Evolutionary conservation across 2,888 invertebrate species (phyloP).

Genomic region (Erebia epiphron): DNA sequence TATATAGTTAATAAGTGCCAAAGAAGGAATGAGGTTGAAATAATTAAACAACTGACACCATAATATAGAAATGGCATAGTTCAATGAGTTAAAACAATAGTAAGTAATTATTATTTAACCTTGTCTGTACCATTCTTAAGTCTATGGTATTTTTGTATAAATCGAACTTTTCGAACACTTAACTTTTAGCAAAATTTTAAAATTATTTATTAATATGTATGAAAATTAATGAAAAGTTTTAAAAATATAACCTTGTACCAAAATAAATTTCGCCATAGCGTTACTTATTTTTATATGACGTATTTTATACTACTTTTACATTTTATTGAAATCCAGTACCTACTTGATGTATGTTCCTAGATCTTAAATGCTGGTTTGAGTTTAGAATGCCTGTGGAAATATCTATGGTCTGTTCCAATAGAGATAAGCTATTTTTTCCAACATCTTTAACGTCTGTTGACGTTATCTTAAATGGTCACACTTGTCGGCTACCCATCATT

Average conservation of each 20-base stretch:
- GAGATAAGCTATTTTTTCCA: too few relatives aligned
- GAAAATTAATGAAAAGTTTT: too few relatives aligned
- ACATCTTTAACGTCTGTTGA: too few relatives aligned
- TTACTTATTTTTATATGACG: conserved; percentile 18
- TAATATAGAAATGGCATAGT: too few relatives aligned
- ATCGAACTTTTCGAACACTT: background rate
- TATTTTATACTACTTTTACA: conserved; percentile 18
- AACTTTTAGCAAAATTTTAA: too few relatives aligned
- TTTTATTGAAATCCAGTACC: background rate
- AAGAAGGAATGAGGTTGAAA: background rate
- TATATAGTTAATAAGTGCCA: conserved; percentile 11
- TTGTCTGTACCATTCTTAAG: background rate
- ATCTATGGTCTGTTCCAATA: too few relatives aligned
- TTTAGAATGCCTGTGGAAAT: background rate
- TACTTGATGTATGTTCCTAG: conserved; percentile 31
- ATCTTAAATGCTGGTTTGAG: background rate
- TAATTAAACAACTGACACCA: background rate
- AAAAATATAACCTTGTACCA: background rate
- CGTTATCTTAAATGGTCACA: too few relatives aligned
- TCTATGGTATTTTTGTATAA: background rate
- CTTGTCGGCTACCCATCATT: too few relatives aligned
- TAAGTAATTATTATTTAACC: background rate
- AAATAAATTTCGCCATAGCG: conserved; percentile 24
- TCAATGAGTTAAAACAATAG: background rate
- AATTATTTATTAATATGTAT: too few relatives aligned